Evolutionary conservation across 2,797 vertebrate genomes (phyloP).

Genomic region (Pogonophryne albipinna): DNA sequence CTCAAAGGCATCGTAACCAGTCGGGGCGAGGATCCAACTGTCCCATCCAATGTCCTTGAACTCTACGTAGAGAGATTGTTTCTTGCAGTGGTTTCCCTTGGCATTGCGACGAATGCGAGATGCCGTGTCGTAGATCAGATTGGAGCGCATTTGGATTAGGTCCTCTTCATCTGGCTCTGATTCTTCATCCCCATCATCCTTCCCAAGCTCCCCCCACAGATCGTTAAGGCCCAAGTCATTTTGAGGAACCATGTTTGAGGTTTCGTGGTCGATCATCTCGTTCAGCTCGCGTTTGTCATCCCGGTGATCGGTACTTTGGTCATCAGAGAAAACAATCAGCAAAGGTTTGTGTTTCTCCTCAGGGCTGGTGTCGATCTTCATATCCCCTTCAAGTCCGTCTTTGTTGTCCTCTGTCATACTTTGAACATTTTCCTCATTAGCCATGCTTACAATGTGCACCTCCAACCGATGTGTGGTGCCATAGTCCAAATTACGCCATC

Average conservation of each 20-base stretch:
- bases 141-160: conserved; percentile 95
- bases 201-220: conserved; percentile 71
- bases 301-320: conserved; percentile 91
- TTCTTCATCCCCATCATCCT: conserved; percentile 63
- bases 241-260: conserved; percentile 78
- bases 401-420: conserved; percentile 45
- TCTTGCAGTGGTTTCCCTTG: conserved; percentile 96
- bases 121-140: conserved; percentile 95
- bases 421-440: conserved; percentile 44
- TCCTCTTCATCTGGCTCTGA: conserved; percentile 90
- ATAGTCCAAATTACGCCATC: conserved; percentile 88
- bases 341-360: conserved; percentile 94
- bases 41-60: conserved; percentile 99
- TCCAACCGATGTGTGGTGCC: conserved; percentile 90
- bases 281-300: conserved; percentile 92
- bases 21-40: conserved; percentile 96
- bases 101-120: conserved; percentile 95
- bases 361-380: conserved; percentile 90
- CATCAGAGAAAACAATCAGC: conserved; percentile 95
- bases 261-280: conserved; percentile 95
- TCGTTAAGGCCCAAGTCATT: conserved; percentile 81
- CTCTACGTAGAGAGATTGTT: conserved; percentile 93
- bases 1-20: conserved; percentile 94
- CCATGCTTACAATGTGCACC: conserved; percentile 91
- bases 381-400: conserved; percentile 76